These are phyloP conservation scores for Aphis craccivora DNA, from an alignment of 1,140 invertebrate genomes.

Conservation along the genomic window DNA sequence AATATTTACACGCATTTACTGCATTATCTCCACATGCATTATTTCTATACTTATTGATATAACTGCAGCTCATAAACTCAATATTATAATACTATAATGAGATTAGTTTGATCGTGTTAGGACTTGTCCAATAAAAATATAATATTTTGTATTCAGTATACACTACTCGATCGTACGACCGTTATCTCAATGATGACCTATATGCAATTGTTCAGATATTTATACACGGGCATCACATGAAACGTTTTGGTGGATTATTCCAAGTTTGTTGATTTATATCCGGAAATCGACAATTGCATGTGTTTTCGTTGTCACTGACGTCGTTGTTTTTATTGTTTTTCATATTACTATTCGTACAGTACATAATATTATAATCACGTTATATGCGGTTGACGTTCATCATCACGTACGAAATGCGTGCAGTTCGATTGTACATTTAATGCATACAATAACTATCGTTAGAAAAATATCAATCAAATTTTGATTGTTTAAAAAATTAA, in stretches of 20 bases:
- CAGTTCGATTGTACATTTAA: background rate
- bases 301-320: background rate
- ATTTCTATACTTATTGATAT: background rate
- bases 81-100: background rate
- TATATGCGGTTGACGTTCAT: background rate
- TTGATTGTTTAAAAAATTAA: background rate
- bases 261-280: background rate
- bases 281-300: background rate
- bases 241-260: background rate
- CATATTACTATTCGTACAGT: background rate
- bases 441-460: background rate
- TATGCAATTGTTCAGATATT: background rate
- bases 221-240: background rate
- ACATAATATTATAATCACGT: background rate
- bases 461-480: background rate
- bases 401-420: background rate
- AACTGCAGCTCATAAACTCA: background rate
- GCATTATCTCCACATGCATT: background rate
- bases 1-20: background rate
- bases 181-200: background rate
- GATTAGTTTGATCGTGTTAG: background rate
- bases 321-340: background rate
- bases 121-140: conserved; percentile 11
- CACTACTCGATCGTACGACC: background rate
- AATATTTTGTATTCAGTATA: background rate